A percentile compares a stretch with the other conserved stretches of the same genome.
Conservation (phyloP, 2,113 vertebrate genomes). For the Pao palembangensis region DNA sequence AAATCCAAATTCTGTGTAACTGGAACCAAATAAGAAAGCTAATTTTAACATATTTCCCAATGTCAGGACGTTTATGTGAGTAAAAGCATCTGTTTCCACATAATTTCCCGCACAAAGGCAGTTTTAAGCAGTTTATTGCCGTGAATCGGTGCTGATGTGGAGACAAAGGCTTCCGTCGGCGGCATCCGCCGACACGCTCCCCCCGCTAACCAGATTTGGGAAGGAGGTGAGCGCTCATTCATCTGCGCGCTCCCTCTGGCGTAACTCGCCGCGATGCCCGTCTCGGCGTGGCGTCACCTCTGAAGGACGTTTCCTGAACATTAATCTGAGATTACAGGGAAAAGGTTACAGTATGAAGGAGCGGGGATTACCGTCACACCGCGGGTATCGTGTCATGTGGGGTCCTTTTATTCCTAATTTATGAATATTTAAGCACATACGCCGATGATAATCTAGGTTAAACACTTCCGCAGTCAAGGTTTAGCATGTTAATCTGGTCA, state of each 20-base stretch:
- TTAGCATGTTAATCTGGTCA: too few relatives aligned
- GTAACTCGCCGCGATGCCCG: conserved; percentile 35
- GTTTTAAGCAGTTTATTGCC: not conserved
- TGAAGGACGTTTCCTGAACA: conserved; percentile 51
- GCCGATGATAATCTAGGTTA: too few relatives aligned
- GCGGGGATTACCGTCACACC: conserved; percentile 63
- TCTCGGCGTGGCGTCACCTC: conserved; percentile 29
- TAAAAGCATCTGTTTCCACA: not conserved
- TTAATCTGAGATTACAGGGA: conserved; percentile 65
- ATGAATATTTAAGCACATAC: too few relatives aligned
- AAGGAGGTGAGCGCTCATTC: conserved; percentile 19
- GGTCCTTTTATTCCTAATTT: too few relatives aligned
- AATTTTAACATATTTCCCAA: too few relatives aligned
- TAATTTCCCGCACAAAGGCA: conserved; percentile 1
- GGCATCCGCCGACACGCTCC: too few relatives aligned
- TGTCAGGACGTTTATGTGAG: too few relatives aligned
- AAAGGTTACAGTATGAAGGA: conserved; percentile 30
- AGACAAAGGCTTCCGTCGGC: conserved; percentile 9
- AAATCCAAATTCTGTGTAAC: too few relatives aligned
- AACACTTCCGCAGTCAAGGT: too few relatives aligned
- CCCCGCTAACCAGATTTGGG: conserved; percentile 1
- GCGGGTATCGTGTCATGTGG: conserved; percentile 39
- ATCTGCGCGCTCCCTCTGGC: conserved; percentile 11
- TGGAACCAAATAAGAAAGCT: too few relatives aligned
- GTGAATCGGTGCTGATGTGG: not conserved